Conservation (phyloP, 2,797 vertebrate species). For the Enteromius trimaculatus region DNA sequence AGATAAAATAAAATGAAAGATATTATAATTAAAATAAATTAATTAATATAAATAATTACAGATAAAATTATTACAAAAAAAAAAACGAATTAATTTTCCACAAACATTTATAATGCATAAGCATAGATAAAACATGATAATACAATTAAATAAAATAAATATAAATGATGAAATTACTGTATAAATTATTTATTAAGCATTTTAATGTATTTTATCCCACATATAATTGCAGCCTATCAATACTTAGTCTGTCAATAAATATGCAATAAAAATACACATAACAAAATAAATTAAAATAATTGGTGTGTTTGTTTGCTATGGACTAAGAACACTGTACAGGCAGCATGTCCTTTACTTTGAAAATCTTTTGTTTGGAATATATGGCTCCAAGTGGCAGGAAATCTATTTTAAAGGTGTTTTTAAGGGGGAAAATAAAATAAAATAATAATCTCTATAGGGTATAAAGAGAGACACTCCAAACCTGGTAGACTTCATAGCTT, state of each 20-base stretch:
- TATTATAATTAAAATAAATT: background rate
- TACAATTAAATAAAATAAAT: background rate
- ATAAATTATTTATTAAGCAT: background rate
- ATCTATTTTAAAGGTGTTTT: conserved; percentile 34
- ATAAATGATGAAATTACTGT: background rate
- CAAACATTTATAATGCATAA: background rate
- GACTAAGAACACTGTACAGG: background rate
- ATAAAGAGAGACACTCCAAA: conserved; percentile 23
- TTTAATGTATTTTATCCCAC: background rate
- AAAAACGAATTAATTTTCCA: background rate
- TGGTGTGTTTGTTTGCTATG: too few relatives aligned
- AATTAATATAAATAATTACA: too few relatives aligned
- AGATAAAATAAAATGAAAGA: background rate
- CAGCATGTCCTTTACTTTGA: background rate
- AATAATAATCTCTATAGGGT: conserved; percentile 18
- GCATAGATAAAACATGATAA: background rate
- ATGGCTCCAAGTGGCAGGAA: conserved; percentile 5
- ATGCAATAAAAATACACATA: background rate
- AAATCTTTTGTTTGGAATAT: conserved; percentile 3
- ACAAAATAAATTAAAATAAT: background rate
- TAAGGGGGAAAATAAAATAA: background rate
- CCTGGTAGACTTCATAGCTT: conserved; percentile 19
- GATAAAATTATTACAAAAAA: background rate
- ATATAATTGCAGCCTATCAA: background rate
- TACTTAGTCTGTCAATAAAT: background rate